These are phyloP conservation scores for Furcula furcula DNA, from an alignment of 2,888 invertebrate genomes.

Conservation along the genomic window DNA sequence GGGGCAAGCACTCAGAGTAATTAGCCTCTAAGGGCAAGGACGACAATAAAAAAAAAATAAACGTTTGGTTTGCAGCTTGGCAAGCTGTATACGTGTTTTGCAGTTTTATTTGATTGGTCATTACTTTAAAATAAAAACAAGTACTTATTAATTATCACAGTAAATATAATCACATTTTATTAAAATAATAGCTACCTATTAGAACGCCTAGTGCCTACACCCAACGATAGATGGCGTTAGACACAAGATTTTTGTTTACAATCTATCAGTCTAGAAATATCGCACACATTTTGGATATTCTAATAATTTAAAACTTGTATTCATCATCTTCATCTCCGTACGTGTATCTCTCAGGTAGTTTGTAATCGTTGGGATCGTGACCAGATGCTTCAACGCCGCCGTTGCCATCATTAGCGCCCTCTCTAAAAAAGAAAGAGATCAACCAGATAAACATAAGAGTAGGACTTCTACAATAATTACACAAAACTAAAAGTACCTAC, in stretches of 20 bases:
- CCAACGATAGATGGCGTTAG: constrained; percentile 17
- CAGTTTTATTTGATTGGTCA: too few species aligned
- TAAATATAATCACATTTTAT: background rate
- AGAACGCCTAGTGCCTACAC: constrained; percentile 1
- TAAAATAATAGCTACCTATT: constrained; percentile 2
- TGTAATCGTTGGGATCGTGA: constrained; percentile 67
- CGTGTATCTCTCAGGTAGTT: constrained; percentile 66
- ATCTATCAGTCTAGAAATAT: constrained; percentile 29
- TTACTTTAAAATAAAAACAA: too few species aligned
- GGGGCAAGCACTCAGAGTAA: too few species aligned
- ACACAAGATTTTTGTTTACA: constrained; percentile 11
- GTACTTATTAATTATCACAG: background rate
- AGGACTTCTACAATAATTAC: background rate
- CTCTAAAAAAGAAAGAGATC: constrained; percentile 38
- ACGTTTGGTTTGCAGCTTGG: too few species aligned
- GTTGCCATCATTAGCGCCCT: constrained; percentile 61
- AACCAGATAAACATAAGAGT: background rate
- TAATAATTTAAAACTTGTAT: constrained; percentile 51
- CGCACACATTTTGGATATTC: constrained; percentile 5
- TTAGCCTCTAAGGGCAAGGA: too few species aligned
- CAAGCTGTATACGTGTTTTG: too few species aligned
- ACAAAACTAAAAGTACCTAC: background rate
- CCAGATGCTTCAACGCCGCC: constrained; percentile 69
- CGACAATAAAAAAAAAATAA: too few species aligned
- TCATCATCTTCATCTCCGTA: constrained; percentile 65